These are phyloP conservation scores for Esox lucius DNA, from an alignment of 2,797 vertebrate species.

Conservation along the genomic window DNA sequence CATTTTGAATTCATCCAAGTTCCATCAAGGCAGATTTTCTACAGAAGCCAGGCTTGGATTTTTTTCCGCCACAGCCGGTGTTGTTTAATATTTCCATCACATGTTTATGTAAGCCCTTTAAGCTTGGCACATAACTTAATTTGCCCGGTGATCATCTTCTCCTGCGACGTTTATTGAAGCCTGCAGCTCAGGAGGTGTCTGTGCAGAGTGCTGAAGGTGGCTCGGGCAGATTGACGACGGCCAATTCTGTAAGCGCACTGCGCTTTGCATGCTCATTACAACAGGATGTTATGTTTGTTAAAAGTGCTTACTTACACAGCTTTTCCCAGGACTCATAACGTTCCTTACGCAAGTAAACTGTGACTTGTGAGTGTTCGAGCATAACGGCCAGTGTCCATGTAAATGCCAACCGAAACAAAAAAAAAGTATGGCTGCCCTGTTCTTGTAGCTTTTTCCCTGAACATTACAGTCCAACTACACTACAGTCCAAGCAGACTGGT, in stretches of 20 bases:
- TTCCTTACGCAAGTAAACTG: constrained; percentile 43
- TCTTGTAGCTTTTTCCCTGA: neutral
- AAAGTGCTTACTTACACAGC: constrained; percentile 60
- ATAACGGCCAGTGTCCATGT: neutral
- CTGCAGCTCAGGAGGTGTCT: constrained; percentile 61
- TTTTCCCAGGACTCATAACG: constrained; percentile 40
- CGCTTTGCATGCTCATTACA: constrained; percentile 64
- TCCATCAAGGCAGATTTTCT: constrained; percentile 22
- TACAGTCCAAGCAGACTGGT: constrained; percentile 59
- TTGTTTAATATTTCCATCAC: constrained; percentile 63
- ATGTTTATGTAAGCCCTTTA: constrained; percentile 57
- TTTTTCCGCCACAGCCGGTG: constrained; percentile 17
- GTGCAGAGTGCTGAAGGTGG: constrained; percentile 64
- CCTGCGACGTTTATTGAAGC: constrained; percentile 63
- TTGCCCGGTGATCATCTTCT: constrained; percentile 64
- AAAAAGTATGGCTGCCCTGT: neutral
- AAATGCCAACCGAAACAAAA: neutral
- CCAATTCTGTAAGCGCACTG: constrained; percentile 56
- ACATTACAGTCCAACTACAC: constrained; percentile 55
- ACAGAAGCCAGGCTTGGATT: constrained; percentile 1
- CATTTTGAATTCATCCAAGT: constrained; percentile 36
- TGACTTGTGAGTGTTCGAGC: constrained; percentile 2
- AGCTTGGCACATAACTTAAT: constrained; percentile 60
- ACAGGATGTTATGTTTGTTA: constrained; percentile 30
- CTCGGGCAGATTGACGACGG: constrained; percentile 61